A percentile compares a stretch with the other conserved stretches of the same genome.
phyloP scores from a whole-genome alignment of 2,113 vertebrate genomes.

The Aptenodytes forsteri region DNA sequence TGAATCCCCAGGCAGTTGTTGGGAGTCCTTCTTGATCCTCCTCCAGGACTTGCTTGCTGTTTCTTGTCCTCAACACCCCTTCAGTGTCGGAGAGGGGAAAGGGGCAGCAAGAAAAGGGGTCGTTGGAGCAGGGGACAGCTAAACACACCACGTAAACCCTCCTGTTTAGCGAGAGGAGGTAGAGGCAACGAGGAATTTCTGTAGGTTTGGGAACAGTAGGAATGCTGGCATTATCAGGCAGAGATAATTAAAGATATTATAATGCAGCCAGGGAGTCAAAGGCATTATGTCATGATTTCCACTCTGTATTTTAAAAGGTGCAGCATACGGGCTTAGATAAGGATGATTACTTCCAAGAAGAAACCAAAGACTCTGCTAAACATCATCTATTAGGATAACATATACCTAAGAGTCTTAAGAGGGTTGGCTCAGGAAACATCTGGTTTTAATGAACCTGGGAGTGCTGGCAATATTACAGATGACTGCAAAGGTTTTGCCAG shows the following conservation, averaged over 20 bases:
- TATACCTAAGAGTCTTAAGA: neutral
- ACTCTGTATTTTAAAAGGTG: neutral
- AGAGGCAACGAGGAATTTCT: neutral
- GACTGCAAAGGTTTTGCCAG: neutral
- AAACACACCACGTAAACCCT: neutral
- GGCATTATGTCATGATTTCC: neutral
- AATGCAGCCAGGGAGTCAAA: neutral
- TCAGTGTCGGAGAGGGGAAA: neutral
- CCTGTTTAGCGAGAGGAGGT: neutral
- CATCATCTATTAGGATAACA: neutral
- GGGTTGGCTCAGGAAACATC: neutral
- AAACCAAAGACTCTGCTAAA: neutral
- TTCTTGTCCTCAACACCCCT: neutral
- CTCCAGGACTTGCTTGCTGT: neutral
- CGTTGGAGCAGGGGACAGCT: neutral
- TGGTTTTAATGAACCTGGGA: conserved; percentile 8
- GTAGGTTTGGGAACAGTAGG: neutral
- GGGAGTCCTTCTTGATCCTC: neutral
- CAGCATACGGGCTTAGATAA: neutral
- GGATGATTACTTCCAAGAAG: conserved; percentile 17
- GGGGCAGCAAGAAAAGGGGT: neutral
- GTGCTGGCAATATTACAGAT: neutral
- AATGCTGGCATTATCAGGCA: neutral
- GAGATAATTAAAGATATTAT: neutral
- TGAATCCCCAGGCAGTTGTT: neutral